These are phyloP conservation scores for Hormaphis cornu DNA, from an alignment of 1,140 invertebrate genomes.

Conservation along the genomic window DNA sequence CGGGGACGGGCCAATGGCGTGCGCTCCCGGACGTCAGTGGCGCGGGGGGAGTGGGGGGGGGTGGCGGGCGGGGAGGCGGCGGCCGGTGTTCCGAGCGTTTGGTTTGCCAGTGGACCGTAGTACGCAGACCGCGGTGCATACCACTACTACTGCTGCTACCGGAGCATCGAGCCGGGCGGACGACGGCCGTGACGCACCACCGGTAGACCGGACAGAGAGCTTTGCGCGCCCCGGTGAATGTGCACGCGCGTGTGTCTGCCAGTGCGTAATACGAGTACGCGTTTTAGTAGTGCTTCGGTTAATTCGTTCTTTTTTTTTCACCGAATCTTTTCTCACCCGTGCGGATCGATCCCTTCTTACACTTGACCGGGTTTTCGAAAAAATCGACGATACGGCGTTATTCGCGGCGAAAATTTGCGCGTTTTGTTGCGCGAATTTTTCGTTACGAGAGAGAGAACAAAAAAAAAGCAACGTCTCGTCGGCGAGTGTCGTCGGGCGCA, in stretches of 20 bases:
- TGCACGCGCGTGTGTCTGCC: too few species aligned
- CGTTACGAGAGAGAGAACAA: too few species aligned
- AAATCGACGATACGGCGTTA: too few species aligned
- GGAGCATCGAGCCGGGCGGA: constrained; percentile 2
- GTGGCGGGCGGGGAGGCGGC: not conserved
- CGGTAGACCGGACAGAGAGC: constrained; percentile 23
- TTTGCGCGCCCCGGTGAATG: constrained; percentile 3
- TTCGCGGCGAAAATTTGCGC: too few species aligned
- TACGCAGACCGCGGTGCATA: constrained; percentile 10
- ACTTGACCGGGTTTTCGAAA: not conserved
- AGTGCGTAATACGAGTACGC: not conserved
- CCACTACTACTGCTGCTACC: not conserved
- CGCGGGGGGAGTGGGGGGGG: too few species aligned
- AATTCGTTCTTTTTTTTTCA: not conserved
- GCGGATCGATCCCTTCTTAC: not conserved
- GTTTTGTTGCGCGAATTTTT: too few species aligned
- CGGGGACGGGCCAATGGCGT: constrained; percentile 26
- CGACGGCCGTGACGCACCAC: constrained; percentile 28
- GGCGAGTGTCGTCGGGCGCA: too few species aligned
- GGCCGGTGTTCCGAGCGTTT: constrained; percentile 29
- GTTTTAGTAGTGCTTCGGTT: constrained; percentile 11
- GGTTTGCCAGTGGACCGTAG: constrained; percentile 29
- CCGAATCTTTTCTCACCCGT: not conserved
- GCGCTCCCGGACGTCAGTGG: too few species aligned
- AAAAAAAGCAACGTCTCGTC: too few species aligned